Conservation (phyloP, 2,888 invertebrate genomes). For the Elgonia sp. region DNA sequence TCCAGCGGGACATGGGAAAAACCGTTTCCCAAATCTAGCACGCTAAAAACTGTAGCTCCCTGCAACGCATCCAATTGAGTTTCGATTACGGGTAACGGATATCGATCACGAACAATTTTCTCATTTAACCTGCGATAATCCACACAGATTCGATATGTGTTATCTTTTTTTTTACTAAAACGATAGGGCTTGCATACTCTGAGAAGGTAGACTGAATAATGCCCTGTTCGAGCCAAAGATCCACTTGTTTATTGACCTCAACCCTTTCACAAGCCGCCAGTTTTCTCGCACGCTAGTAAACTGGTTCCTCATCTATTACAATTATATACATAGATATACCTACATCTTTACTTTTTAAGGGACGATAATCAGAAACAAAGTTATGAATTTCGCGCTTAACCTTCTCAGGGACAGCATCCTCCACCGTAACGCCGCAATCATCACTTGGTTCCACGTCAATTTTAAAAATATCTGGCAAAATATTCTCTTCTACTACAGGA, state of each 20-base stretch:
- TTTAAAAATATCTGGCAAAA: not conserved
- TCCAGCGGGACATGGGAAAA: conserved; percentile 79
- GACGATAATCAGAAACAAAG: not conserved
- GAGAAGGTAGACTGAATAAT: conserved; percentile 81
- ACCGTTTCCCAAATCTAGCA: conserved; percentile 77
- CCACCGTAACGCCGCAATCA: not conserved
- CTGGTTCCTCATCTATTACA: conserved; percentile 80
- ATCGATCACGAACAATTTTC: conserved; percentile 80
- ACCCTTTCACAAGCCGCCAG: conserved; percentile 76
- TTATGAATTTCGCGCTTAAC: not conserved
- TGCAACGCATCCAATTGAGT: conserved; percentile 72
- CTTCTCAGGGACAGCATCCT: not conserved
- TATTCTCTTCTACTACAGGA: not conserved
- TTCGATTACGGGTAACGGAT: conserved; percentile 79
- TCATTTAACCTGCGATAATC: conserved; percentile 43
- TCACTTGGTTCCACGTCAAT: not conserved
- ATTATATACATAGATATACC: conserved; percentile 80
- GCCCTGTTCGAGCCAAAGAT: conserved; percentile 80
- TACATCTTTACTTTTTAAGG: conserved; percentile 64
- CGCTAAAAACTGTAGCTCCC: conserved; percentile 69
- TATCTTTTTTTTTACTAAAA: conserved; percentile 77
- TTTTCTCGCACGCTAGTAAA: conserved; percentile 78
- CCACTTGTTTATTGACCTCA: conserved; percentile 80
- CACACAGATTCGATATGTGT: conserved; percentile 45
- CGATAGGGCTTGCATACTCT: conserved; percentile 82